Evolutionary conservation across 2,797 vertebrate species (phyloP).

Genomic region (Acanthurus tractus): DNA sequence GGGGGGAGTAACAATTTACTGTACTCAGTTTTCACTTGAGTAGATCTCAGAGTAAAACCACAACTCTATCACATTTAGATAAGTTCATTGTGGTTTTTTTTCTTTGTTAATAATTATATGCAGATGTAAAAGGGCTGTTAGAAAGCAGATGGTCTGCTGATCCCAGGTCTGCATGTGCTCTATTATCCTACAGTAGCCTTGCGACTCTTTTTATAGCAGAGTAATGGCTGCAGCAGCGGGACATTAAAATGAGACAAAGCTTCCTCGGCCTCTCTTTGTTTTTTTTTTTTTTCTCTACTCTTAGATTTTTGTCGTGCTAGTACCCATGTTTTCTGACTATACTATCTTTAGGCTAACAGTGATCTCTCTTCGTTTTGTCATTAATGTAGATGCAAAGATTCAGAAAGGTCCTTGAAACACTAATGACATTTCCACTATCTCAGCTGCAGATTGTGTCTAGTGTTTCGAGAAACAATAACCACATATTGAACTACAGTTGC

Average conservation of each 20-base stretch:
- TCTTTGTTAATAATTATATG: neutral
- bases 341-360: no score
- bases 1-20: neutral
- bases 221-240: neutral
- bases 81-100: neutral
- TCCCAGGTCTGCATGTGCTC: neutral
- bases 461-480: no score
- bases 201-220: neutral
- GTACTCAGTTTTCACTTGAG: neutral
- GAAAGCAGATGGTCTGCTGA: neutral
- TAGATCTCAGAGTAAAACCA: no score
- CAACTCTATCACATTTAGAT: neutral
- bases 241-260: neutral
- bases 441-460: no score
- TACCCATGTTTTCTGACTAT: no score
- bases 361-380: no score
- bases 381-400: no score
- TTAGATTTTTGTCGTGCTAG: neutral
- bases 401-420: no score
- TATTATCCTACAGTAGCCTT: neutral
- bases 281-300: neutral
- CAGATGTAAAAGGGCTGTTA: no score
- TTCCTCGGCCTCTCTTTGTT: neutral
- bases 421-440: no score
- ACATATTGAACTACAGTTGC: no score